A percentile compares a stretch with the other conserved stretches of the same genome.
Evolutionary conservation across 2,888 invertebrate genomes (phyloP).

Genomic region (Flexamia atlantica): DNA sequence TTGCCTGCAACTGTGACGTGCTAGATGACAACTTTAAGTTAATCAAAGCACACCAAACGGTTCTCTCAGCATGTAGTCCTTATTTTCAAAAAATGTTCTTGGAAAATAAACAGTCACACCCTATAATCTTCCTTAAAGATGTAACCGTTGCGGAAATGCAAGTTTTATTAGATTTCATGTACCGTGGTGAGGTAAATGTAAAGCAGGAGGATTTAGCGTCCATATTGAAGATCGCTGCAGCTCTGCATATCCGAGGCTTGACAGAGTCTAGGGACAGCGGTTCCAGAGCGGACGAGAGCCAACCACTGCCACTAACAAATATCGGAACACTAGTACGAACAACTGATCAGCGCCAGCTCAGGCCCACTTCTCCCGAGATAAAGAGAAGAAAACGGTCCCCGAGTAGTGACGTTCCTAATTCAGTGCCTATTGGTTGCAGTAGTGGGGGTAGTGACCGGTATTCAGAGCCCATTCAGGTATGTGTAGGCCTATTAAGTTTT

Average conservation of each 20-base stretch:
- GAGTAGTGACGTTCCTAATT: conserved; percentile 77
- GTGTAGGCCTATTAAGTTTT: no score
- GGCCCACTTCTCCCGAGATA: conserved; percentile 75
- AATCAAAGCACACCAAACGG: conserved; percentile 93
- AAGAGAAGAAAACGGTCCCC: conserved; percentile 83
- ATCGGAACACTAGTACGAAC: conserved; percentile 59
- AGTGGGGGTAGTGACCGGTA: conserved; percentile 65
- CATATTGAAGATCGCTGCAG: conserved; percentile 95
- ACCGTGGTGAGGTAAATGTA: conserved; percentile 94
- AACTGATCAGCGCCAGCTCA: conserved; percentile 54
- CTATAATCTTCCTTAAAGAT: conserved; percentile 95
- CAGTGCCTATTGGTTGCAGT: conserved; percentile 46
- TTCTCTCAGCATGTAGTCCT: conserved; percentile 95
- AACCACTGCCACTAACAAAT: conserved; percentile 48
- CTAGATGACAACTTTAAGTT: conserved; percentile 86
- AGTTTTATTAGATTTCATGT: conserved; percentile 94
- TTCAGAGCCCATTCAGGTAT: conserved; percentile 46
- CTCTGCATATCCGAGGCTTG: conserved; percentile 92
- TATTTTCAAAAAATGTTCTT: conserved; percentile 95
- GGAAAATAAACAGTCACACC: conserved; percentile 91
- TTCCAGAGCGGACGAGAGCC: conserved; percentile 69
- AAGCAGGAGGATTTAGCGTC: conserved; percentile 93
- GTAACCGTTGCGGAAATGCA: conserved; percentile 93
- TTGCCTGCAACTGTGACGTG: conserved; percentile 92
- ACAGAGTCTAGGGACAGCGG: conserved; percentile 80